phyloP scores from a whole-genome alignment of 2,113 vertebrate genomes.

The Tonatia bakeri region DNA sequence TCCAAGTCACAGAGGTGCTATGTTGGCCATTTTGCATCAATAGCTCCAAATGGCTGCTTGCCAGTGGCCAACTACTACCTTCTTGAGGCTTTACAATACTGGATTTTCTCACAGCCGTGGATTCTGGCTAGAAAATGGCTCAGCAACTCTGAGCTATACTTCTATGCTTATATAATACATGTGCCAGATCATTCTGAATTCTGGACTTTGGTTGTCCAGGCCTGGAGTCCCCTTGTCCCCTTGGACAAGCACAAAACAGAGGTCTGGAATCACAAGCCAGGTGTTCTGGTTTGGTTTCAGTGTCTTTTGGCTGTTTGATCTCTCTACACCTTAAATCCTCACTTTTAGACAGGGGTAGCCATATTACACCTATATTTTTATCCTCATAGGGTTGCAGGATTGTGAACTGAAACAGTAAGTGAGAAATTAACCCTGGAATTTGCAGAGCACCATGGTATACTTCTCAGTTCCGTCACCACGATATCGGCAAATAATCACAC shows the following conservation, averaged over 20 bases:
- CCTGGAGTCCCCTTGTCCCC: fast-evolving
- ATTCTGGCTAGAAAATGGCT: neutral
- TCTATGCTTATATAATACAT: neutral
- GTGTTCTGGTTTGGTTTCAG: neutral
- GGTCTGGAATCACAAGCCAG: neutral
- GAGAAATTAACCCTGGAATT: neutral
- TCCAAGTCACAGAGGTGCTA: neutral
- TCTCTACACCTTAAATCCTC: neutral
- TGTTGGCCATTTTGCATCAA: neutral
- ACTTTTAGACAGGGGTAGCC: neutral
- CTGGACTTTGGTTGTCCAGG: neutral
- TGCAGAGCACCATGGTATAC: neutral
- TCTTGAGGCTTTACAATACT: neutral
- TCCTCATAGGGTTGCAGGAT: neutral
- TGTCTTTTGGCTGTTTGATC: neutral
- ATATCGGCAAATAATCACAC: neutral
- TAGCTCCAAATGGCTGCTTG: neutral
- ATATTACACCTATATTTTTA: neutral
- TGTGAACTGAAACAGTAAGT: neutral
- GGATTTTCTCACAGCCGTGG: neutral
- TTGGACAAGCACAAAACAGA: neutral
- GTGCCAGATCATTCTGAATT: neutral
- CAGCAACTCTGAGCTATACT: neutral
- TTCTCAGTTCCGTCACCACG: neutral
- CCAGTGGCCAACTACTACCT: neutral